Conservation (phyloP, 1,140 invertebrate genomes). For the Musca vetustissima region DNA sequence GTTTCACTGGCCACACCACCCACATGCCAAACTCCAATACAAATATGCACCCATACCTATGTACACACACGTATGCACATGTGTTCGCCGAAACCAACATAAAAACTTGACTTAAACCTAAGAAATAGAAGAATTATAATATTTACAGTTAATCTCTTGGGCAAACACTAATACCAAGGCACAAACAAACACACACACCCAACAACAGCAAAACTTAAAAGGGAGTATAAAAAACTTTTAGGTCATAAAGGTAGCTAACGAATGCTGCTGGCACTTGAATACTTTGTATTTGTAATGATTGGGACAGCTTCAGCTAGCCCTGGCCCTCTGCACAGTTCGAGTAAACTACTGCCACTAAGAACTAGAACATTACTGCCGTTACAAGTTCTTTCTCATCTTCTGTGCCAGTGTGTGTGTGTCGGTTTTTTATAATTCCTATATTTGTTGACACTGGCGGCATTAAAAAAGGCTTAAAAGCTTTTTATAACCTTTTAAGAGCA, state of each 20-base stretch:
- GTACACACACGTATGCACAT: conserved; percentile 31
- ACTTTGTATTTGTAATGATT: conserved; percentile 5
- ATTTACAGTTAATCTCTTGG: conserved; percentile 54
- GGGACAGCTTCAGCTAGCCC: too few relatives aligned
- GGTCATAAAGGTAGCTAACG: conserved; percentile 11
- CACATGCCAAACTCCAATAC: neutral
- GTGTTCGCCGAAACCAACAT: conserved; percentile 36
- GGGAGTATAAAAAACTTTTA: conserved; percentile 7
- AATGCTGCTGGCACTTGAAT: neutral
- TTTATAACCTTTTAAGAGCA: conserved; percentile 27
- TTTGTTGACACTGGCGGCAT: conserved; percentile 23
- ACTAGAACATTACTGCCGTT: neutral
- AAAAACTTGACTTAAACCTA: conserved; percentile 53
- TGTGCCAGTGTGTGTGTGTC: too few relatives aligned
- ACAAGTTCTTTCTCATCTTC: neutral
- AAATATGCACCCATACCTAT: neutral
- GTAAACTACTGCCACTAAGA: too few relatives aligned
- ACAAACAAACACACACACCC: too few relatives aligned
- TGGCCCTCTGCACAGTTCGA: too few relatives aligned
- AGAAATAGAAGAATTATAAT: conserved; percentile 55
- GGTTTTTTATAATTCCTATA: conserved; percentile 15
- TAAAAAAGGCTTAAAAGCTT: conserved; percentile 29
- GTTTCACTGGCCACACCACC: conserved; percentile 1
- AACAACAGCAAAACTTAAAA: neutral
- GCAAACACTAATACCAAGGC: conserved; percentile 35